Evolutionary conservation across 2,797 vertebrate genomes (phyloP), one percentile per base, ranked within the genome.

Genomic region (Thaleichthys pacificus): DNA sequence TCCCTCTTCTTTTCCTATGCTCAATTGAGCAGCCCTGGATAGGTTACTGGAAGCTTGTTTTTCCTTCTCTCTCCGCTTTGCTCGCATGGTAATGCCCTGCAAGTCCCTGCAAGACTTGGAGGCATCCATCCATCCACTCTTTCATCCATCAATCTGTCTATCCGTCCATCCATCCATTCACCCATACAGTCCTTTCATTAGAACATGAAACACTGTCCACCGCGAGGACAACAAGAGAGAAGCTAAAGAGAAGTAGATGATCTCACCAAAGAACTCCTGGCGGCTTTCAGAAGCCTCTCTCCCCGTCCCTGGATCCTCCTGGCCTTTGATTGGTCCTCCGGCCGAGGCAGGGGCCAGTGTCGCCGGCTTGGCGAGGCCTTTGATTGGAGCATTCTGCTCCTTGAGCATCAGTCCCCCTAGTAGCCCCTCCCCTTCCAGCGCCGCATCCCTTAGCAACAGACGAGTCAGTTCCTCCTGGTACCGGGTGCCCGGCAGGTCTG

Each of bases 261-360:
- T 82, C 93, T 95, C 87, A 96, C 95, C 95, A 79, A 95, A 96
- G 88, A 92, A 96, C 82, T 96, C 95, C 84, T 94, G 94, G 2
- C 94, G 90, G 79, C 87, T 91, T 76, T 93, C 91, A 0, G 5
- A 30, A 4, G 49, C 72, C 70, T 91, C 91, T 83, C 94, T 76
- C 5, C 85, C 87, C 1, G 77, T 64, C 38, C 35, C 81, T 47
- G 82, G 85, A 3, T 93, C 92, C 67, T 92, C 92, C 68, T 85
- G 90, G 74, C 88, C 69, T 80, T 91, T 91, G 35, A 35, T 60
- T 0, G 83, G 77, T 9, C 77, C 83, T 0, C 71, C 83, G 0
- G 86, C 79, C 0, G 83, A 66, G 19, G 86, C 75, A 0, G 85
- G n/a, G 65, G 68, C 79, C 8, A 74, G 28, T 0, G 82, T 19